Conservation (phyloP, 2,113 vertebrate species). For the Salvelinus sp. region DNA sequence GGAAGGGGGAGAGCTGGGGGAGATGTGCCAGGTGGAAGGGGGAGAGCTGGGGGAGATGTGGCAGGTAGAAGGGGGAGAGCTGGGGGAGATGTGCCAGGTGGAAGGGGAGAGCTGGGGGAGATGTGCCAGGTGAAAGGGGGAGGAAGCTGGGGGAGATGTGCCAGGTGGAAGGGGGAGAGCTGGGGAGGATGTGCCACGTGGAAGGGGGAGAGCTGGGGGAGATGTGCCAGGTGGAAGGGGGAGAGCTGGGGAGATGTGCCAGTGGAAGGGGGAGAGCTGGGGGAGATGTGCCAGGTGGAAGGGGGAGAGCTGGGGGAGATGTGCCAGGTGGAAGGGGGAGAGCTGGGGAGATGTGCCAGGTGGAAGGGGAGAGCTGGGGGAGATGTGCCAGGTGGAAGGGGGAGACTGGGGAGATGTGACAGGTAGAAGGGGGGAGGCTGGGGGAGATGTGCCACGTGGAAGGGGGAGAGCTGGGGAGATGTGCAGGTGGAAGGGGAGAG, state of each 20-base stretch:
- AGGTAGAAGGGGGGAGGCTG: not conserved
- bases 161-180: not conserved
- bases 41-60: too few relatives aligned
- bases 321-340: not conserved
- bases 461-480: not conserved
- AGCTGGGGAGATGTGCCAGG: constrained; percentile 1
- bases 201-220: not conserved
- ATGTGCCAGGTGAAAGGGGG: too few relatives aligned
- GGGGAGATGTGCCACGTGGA: constrained; percentile 1
- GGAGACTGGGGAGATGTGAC: not conserved
- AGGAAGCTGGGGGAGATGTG: not conserved
- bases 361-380: not conserved
- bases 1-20: too few relatives aligned
- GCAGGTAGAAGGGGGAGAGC: too few relatives aligned
- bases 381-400: constrained; percentile 1
- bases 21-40: too few relatives aligned
- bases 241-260: not conserved
- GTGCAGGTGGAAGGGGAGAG: constrained; percentile 1
- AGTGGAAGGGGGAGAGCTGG: not conserved
- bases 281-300: not conserved
- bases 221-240: constrained; percentile 1
- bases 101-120: too few relatives aligned
- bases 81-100: too few relatives aligned
- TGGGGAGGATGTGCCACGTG: not conserved
- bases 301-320: not conserved